These are phyloP conservation scores for Micromussa lordhowensis DNA, from an alignment of 92 coral and sea anemone species.

Conservation along the genomic window DNA sequence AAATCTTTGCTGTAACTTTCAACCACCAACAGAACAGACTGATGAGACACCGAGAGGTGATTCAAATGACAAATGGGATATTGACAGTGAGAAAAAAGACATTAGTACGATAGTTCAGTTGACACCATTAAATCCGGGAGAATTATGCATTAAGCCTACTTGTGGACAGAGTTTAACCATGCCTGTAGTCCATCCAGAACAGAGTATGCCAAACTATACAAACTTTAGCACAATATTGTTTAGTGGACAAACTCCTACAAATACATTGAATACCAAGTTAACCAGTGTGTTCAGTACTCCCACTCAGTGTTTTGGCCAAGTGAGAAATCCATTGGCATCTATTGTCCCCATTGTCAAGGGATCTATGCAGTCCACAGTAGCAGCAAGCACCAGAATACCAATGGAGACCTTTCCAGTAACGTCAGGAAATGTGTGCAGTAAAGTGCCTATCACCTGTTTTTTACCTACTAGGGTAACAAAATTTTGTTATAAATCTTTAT, in stretches of 20 bases:
- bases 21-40: conserved; percentile 3
- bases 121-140: background rate
- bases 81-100: background rate
- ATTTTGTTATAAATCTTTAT: background rate
- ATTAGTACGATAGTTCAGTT: background rate
- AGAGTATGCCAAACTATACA: background rate
- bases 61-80: background rate
- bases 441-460: background rate
- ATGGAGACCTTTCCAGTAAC: background rate
- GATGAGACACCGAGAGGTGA: background rate
- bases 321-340: background rate
- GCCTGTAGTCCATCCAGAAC: background rate
- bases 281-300: background rate
- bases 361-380: conserved; percentile 3
- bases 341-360: background rate
- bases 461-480: conserved; percentile 1
- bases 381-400: background rate
- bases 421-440: background rate
- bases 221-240: background rate
- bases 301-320: background rate
- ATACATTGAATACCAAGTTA: conserved; percentile 10
- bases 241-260: background rate
- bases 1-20: background rate
- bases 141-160: background rate
- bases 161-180: background rate